These are phyloP conservation scores for Perca schrenkii DNA, from an alignment of 2,113 vertebrate species.

Conservation along the genomic window DNA sequence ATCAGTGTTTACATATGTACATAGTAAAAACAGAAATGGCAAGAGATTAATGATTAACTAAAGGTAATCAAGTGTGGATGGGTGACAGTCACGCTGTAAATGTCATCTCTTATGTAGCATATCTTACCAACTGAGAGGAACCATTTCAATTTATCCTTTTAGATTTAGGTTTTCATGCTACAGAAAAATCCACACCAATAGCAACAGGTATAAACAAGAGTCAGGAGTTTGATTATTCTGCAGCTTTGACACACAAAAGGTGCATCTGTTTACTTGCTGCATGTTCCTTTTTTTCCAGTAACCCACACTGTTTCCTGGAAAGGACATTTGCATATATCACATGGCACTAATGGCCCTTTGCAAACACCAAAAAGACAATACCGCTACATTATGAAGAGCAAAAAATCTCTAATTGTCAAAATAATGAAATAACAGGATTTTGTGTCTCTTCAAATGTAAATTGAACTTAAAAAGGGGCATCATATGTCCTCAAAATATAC, in stretches of 20 bases:
- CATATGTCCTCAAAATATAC: not conserved
- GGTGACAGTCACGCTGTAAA: not conserved
- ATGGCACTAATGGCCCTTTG: not conserved
- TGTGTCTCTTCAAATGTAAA: not conserved
- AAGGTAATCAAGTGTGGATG: not conserved
- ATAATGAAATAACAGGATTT: too few relatives aligned
- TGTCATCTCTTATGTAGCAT: not conserved
- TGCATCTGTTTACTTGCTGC: not conserved
- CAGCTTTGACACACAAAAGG: not conserved
- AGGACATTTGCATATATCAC: not conserved
- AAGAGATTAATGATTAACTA: slow-evolving; percentile 41
- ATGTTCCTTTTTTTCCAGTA: not conserved
- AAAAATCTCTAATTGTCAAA: not conserved
- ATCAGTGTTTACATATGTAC: not conserved
- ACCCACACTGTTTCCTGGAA: slow-evolving; percentile 1
- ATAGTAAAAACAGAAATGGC: slow-evolving; percentile 36
- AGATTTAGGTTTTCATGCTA: not conserved
- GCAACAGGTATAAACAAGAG: not conserved
- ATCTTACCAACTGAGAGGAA: not conserved
- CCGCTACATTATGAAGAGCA: not conserved
- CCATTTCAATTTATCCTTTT: not conserved
- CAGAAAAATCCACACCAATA: not conserved
- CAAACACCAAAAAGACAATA: not conserved
- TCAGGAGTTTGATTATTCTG: not conserved
- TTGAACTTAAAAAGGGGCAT: not conserved